Evolutionary conservation across 92 coral and sea anemone genomes (phyloP).

Genomic region (Pocillopora grandis): DNA sequence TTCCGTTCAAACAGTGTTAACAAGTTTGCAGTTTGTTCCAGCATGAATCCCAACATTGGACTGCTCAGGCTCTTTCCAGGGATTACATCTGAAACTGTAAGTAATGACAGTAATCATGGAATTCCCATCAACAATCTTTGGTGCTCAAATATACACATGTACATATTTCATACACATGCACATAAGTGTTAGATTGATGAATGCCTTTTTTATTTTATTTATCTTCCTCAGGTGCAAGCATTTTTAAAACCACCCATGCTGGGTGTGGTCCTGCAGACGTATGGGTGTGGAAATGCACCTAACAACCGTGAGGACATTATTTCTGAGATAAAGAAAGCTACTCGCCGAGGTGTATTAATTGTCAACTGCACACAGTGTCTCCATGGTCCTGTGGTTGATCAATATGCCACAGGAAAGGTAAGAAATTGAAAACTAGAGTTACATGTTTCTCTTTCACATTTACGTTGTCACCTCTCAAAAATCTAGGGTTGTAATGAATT

Average conservation of each 20-base stretch:
- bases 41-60: constrained; percentile 94
- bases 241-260: constrained; percentile 91
- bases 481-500: no score
- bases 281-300: constrained; percentile 95
- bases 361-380: constrained; percentile 97
- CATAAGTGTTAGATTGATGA: background rate
- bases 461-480: no score
- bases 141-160: no score
- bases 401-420: constrained; percentile 97
- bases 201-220: background rate
- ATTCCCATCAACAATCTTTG: no score
- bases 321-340: constrained; percentile 75
- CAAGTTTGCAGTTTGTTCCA: constrained; percentile 74
- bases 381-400: constrained; percentile 88
- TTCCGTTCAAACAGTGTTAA: constrained; percentile 78
- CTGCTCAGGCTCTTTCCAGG: constrained; percentile 94
- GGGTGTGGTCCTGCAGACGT: constrained; percentile 94
- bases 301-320: constrained; percentile 86
- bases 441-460: no score
- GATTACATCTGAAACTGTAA: constrained; percentile 89
- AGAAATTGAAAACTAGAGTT: background rate
- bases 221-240: constrained; percentile 68
- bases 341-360: constrained; percentile 77
- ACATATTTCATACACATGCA: no score
- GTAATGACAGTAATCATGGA: constrained; percentile 19